Evolutionary conservation across 2,888 invertebrate species (phyloP).

Genomic region (Mythimna albipuncta): DNA sequence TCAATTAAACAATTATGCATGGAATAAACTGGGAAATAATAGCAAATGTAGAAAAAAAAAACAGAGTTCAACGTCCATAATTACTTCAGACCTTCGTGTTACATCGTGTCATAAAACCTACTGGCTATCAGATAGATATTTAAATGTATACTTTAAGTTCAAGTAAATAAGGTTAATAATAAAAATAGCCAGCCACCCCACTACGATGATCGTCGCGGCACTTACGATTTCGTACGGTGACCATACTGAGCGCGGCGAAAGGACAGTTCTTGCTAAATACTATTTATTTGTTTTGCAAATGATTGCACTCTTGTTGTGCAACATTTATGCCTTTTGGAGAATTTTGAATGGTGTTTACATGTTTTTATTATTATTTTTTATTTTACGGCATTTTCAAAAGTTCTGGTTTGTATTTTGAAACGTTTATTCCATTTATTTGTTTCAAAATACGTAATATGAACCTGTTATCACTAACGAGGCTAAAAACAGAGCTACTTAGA

Average conservation of each 20-base stretch:
- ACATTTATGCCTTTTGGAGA: constrained; percentile 30
- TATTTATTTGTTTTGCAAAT: constrained; percentile 48
- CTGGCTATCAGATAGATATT: constrained; percentile 10
- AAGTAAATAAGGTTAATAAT: constrained; percentile 31
- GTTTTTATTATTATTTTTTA: not conserved
- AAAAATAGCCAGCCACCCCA: constrained; percentile 5
- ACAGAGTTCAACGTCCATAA: constrained; percentile 55
- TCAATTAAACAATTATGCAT: constrained; percentile 12
- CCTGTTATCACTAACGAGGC: too few relatives aligned
- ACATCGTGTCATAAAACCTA: constrained; percentile 43
- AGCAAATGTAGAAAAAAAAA: constrained; percentile 31
- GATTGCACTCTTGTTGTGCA: constrained; percentile 30
- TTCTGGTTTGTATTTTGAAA: not conserved
- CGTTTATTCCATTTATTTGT: not conserved
- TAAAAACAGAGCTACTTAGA: too few relatives aligned
- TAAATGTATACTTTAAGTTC: constrained; percentile 28
- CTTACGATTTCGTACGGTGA: constrained; percentile 69
- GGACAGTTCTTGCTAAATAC: constrained; percentile 64
- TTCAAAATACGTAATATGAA: too few relatives aligned
- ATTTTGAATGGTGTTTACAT: constrained; percentile 31
- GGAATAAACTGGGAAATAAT: constrained; percentile 33
- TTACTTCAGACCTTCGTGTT: constrained; percentile 57
- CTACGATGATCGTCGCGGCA: constrained; percentile 37
- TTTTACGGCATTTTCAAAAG: constrained; percentile 13
- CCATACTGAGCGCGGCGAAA: constrained; percentile 67